These are phyloP conservation scores for Nannoperca australis DNA, from an alignment of 2,797 vertebrate genomes.

Conservation along the genomic window DNA sequence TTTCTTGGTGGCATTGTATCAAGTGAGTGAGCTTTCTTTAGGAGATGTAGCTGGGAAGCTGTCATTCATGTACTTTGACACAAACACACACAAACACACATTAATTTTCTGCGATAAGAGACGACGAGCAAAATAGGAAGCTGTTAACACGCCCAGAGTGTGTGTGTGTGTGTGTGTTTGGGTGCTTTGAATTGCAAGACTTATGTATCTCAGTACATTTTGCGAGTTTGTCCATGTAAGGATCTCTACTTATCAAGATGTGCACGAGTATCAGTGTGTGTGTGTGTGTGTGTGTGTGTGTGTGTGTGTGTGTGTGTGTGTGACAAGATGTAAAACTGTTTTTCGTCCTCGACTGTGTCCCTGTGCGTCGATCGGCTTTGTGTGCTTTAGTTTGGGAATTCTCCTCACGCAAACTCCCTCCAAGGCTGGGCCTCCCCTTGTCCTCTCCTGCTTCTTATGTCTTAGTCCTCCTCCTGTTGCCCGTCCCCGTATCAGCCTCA, in stretches of 20 bases:
- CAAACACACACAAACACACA: slow-evolving; percentile 38
- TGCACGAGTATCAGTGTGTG: not conserved
- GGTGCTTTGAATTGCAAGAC: slow-evolving; percentile 15
- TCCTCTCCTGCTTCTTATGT: slow-evolving; percentile 57
- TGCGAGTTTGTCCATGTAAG: slow-evolving; percentile 54
- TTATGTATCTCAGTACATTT: slow-evolving; percentile 46
- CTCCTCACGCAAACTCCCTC: slow-evolving; percentile 69
- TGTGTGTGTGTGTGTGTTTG: slow-evolving; percentile 3
- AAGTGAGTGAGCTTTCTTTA: slow-evolving; percentile 47
- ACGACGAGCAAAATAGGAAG: slow-evolving; percentile 37
- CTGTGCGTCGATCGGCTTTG: not conserved
- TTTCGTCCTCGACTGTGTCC: slow-evolving; percentile 24
- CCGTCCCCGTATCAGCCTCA: slow-evolving; percentile 48
- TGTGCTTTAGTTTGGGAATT: slow-evolving; percentile 60
- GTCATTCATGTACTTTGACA: slow-evolving; percentile 58
- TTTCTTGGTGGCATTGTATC: slow-evolving; percentile 50
- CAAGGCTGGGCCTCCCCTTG: slow-evolving; percentile 52
- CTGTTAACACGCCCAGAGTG: slow-evolving; percentile 2
- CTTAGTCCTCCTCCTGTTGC: slow-evolving; percentile 17
- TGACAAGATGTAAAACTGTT: slow-evolving; percentile 36
- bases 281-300: slow-evolving; percentile 11
- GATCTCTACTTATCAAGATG: slow-evolving; percentile 32
- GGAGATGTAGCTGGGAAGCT: slow-evolving; percentile 43
- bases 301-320: slow-evolving; percentile 6
- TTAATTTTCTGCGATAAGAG: slow-evolving; percentile 33